Conservation (phyloP, 2,888 invertebrate species). For the Trichogramma evanescens region DNA sequence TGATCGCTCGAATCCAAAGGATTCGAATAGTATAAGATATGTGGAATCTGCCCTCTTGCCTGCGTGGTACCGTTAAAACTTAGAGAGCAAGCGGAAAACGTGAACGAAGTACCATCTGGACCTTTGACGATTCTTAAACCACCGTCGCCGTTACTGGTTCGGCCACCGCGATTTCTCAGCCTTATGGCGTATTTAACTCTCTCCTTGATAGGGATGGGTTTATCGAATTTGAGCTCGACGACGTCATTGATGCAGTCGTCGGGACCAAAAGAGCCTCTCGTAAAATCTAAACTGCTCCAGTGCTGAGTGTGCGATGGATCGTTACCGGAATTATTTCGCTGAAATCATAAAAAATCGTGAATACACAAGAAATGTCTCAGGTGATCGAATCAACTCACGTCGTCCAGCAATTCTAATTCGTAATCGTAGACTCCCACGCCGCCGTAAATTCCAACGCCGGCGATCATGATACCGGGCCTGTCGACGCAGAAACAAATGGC, state of each 20-base stretch:
- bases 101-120: slow-evolving; percentile 85
- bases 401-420: slow-evolving; percentile 81
- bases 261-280: slow-evolving; percentile 76
- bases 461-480: slow-evolving; percentile 77
- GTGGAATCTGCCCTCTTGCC: slow-evolving; percentile 89
- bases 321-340: slow-evolving; percentile 52
- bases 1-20: slow-evolving; percentile 56
- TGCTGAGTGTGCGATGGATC: slow-evolving; percentile 62
- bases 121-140: slow-evolving; percentile 83
- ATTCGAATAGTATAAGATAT: slow-evolving; percentile 80
- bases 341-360: slow-evolving; percentile 22
- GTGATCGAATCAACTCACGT: slow-evolving; percentile 49
- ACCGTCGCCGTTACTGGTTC: slow-evolving; percentile 91
- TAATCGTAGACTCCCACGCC: slow-evolving; percentile 86
- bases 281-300: slow-evolving; percentile 82
- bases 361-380: neutral
- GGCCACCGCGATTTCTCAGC: slow-evolving; percentile 80
- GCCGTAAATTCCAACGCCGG: slow-evolving; percentile 84
- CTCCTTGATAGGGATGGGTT: slow-evolving; percentile 81
- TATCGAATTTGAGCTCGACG: slow-evolving; percentile 84
- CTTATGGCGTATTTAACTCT: slow-evolving; percentile 83
- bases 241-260: slow-evolving; percentile 83
- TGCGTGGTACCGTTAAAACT: slow-evolving; percentile 90
- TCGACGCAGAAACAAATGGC: slow-evolving; percentile 93
- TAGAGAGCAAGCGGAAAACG: slow-evolving; percentile 83